Percentiles rank a stretch among this genome's conserved stretches.
Evolutionary conservation across 2,113 vertebrate species (phyloP).

Genomic region (Aramus guarauna): DNA sequence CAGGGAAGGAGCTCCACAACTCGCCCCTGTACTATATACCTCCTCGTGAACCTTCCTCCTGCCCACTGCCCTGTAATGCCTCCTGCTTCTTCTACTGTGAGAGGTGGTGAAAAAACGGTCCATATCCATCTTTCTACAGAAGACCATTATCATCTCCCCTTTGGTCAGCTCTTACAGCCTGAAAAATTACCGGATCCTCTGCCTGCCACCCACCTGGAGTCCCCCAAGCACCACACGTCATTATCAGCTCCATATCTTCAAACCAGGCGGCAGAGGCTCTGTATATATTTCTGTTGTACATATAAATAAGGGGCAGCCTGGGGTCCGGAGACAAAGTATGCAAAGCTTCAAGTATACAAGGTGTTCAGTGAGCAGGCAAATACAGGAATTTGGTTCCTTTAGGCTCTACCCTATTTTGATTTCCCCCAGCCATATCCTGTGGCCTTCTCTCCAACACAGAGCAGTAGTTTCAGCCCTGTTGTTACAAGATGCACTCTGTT

Average conservation of each 20-base stretch:
- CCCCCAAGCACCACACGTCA: background rate
- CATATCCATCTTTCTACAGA: background rate
- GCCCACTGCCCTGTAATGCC: background rate
- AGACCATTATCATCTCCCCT: background rate
- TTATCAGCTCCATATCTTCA: background rate
- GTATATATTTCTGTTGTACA: background rate
- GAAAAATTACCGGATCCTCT: background rate
- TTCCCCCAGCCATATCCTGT: background rate
- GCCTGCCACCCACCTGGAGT: background rate
- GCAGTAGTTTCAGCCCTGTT: background rate
- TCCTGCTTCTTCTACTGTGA: background rate
- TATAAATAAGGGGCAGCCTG: background rate
- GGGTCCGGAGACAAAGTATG: background rate
- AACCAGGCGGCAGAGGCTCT: background rate
- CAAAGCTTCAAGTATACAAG: background rate
- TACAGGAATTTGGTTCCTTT: background rate
- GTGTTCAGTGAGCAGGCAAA: background rate
- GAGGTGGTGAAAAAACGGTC: background rate
- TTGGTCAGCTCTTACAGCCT: background rate
- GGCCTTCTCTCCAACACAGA: background rate
- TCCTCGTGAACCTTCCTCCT: background rate
- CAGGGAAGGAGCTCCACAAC: background rate
- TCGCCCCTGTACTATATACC: rapidly evolving
- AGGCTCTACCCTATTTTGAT: background rate
- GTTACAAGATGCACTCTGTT: background rate